These are phyloP conservation scores for Ormia ochracea DNA, from an alignment of 2,888 invertebrate species.

Conservation along the genomic window DNA sequence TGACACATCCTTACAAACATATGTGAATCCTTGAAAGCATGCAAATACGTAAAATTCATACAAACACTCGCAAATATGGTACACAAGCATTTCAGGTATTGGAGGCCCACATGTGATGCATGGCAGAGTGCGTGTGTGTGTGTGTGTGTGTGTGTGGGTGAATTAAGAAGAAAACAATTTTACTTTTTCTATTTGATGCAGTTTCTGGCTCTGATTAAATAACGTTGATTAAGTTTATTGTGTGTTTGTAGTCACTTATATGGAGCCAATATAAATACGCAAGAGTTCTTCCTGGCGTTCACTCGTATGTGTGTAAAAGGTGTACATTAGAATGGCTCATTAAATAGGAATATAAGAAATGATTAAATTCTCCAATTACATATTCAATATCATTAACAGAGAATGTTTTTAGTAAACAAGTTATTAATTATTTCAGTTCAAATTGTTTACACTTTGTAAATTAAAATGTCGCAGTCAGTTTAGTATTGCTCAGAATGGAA, in stretches of 20 bases:
- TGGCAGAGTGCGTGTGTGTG: conserved; percentile 10
- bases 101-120: not conserved
- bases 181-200: conserved; percentile 37
- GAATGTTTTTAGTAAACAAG: too few species aligned
- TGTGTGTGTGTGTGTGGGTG: conserved; percentile 18
- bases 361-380: too few species aligned
- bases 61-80: too few species aligned
- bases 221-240: conserved; percentile 66
- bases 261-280: conserved; percentile 6
- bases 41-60: too few species aligned
- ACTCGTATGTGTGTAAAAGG: not conserved
- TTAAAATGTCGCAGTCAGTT: too few species aligned
- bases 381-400: too few species aligned
- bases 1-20: too few species aligned
- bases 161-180: conserved; percentile 20
- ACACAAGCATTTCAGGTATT: not conserved
- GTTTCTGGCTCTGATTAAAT: conserved; percentile 63
- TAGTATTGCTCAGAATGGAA: too few species aligned
- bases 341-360: too few species aligned
- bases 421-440: too few species aligned
- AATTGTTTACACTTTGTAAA: too few species aligned
- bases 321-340: not conserved
- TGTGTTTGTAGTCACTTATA: conserved; percentile 46
- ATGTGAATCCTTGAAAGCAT: too few species aligned
- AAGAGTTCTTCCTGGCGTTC: not conserved